Conservation (phyloP, 2,113 vertebrate species). For the Hassar affinis region DNA sequence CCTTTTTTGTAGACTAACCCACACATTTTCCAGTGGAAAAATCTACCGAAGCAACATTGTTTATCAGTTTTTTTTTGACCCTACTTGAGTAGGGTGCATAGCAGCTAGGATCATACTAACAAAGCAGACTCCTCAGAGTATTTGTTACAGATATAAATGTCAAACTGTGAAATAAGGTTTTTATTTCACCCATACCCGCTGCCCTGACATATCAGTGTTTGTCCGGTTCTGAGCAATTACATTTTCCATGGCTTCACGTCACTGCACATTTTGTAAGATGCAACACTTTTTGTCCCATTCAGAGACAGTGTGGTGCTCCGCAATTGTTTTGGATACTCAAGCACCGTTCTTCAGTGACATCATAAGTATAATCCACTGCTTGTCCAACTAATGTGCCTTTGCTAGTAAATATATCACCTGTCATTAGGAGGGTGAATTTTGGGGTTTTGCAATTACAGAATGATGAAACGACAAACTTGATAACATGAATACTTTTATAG, state of each 20-base stretch:
- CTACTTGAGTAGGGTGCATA: slow-evolving; percentile 4
- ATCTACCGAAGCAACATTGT: background rate
- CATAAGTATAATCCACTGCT: background rate
- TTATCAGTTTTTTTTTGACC: background rate
- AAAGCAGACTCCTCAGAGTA: background rate
- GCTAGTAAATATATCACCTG: background rate
- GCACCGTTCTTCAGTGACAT: background rate
- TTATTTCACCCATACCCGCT: background rate
- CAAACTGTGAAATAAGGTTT: background rate
- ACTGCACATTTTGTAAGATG: background rate
- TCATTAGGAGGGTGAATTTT: background rate
- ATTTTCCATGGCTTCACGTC: background rate
- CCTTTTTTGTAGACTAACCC: background rate
- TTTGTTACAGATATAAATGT: background rate
- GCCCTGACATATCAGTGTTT: background rate
- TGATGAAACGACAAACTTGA: background rate
- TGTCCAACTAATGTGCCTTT: slow-evolving; percentile 14
- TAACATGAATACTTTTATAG: background rate
- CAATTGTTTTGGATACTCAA: background rate
- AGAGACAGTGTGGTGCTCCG: background rate
- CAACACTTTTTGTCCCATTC: slow-evolving; percentile 6
- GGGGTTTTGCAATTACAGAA: background rate
- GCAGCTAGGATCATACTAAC: slow-evolving; percentile 5
- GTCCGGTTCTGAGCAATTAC: background rate
- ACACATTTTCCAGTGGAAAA: background rate